These are phyloP conservation scores for Eremophila alpestris DNA, from an alignment of 2,797 vertebrate genomes.

Conservation along the genomic window DNA sequence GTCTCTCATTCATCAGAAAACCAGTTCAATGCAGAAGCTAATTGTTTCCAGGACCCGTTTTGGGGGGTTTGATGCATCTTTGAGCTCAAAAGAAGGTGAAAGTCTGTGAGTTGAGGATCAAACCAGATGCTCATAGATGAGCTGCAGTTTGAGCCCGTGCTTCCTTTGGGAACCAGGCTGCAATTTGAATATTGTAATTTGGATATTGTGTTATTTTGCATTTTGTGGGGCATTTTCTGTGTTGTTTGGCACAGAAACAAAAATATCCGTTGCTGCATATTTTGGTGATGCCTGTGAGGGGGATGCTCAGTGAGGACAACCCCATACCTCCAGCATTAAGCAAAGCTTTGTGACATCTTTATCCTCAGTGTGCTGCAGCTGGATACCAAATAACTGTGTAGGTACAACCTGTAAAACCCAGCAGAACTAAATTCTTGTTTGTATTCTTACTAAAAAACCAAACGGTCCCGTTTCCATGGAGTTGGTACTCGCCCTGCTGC, in stretches of 20 bases:
- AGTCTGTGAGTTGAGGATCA: background rate
- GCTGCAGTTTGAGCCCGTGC: background rate
- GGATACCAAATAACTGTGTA: background rate
- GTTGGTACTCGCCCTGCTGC: background rate
- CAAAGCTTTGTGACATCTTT: background rate
- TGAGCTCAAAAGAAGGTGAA: background rate
- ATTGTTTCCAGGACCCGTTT: background rate
- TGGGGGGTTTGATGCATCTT: background rate
- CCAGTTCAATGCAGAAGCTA: background rate
- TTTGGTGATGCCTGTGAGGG: background rate
- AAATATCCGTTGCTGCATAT: background rate
- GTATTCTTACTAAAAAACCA: conserved; percentile 14
- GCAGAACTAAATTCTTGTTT: background rate
- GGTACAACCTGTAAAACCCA: background rate
- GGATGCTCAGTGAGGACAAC: background rate
- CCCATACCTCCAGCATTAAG: background rate
- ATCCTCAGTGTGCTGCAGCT: background rate
- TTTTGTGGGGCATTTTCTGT: background rate
- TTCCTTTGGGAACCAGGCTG: background rate
- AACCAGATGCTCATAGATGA: background rate
- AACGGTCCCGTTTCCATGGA: background rate
- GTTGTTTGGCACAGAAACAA: background rate
- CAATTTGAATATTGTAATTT: background rate
- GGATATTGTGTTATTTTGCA: background rate
- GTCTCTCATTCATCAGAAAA: background rate